Percentiles rank a stretch among this genome's conserved stretches.
phyloP scores from a whole-genome alignment of 2,797 vertebrate species.

The Anguilla anguilla region DNA sequence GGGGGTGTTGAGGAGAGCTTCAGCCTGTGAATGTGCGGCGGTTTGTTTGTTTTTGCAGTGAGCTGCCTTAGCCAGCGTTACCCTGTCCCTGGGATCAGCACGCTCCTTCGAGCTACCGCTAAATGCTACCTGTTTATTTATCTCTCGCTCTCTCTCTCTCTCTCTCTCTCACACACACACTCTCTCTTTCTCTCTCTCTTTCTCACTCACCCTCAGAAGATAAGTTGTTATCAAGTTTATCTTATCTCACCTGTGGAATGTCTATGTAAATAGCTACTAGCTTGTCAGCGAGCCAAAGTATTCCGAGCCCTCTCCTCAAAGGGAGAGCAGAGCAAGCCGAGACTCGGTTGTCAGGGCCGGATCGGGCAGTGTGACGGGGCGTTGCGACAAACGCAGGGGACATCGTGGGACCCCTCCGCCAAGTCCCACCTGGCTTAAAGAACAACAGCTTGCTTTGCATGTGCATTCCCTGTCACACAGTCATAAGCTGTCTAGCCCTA shows the following conservation, averaged over 20 bases:
- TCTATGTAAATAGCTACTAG: constrained; percentile 33
- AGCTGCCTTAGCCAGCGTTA: constrained; percentile 60
- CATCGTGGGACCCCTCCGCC: background rate
- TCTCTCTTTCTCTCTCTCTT: constrained; percentile 24
- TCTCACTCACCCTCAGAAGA: background rate
- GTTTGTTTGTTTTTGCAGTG: constrained; percentile 62
- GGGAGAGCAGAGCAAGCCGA: background rate
- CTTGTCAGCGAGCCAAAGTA: background rate
- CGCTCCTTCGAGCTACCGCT: background rate
- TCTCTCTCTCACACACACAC: background rate
- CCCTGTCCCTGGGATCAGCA: constrained; percentile 45
- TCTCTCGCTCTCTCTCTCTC: constrained; percentile 22
- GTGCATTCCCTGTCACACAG: background rate
- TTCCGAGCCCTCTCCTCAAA: background rate
- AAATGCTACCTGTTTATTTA: background rate
- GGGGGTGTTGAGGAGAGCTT: no score
- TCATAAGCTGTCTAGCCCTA: background rate
- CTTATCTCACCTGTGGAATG: constrained; percentile 42
- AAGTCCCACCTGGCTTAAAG: background rate
- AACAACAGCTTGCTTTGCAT: background rate
- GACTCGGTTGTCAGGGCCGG: background rate
- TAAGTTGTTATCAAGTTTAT: background rate
- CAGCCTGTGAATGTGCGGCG: background rate
- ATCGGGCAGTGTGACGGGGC: background rate
- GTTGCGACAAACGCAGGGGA: background rate